Percentiles rank a stretch among this genome's conserved stretches.
phyloP scores from a whole-genome alignment of 1,140 invertebrate species.

The Leptonema lineaticorne region DNA sequence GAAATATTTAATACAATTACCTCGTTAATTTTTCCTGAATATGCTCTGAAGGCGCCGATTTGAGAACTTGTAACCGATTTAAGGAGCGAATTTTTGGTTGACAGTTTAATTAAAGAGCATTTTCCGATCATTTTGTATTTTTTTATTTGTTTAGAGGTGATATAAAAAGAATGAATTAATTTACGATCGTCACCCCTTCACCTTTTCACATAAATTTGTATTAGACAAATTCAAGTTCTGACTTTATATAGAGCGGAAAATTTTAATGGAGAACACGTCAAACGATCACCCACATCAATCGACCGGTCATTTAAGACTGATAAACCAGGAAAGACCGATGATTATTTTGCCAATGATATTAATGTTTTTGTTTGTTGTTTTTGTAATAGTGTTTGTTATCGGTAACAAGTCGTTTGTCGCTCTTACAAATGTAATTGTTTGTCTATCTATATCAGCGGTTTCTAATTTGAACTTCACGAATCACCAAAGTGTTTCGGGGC shows the following conservation, averaged over 20 bases:
- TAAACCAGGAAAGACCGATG: neutral
- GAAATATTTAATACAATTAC: neutral
- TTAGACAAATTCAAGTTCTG: no score
- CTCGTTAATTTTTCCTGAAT: neutral
- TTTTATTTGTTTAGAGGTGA: no score
- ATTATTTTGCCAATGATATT: neutral
- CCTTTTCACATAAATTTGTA: no score
- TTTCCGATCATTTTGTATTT: neutral
- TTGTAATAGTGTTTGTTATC: no score
- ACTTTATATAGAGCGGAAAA: neutral
- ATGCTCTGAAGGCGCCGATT: neutral
- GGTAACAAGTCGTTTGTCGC: no score
- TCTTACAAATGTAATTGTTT: no score
- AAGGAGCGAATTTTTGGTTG: neutral
- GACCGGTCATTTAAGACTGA: neutral
- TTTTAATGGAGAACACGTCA: no score
- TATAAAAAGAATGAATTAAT: neutral
- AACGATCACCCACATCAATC: neutral
- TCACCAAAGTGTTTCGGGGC: no score
- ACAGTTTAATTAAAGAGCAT: neutral
- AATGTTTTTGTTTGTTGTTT: no score
- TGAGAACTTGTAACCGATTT: neutral
- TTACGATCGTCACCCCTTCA: neutral
- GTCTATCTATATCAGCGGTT: no score
- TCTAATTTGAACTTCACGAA: no score